Percentiles rank a stretch among this genome's conserved stretches.
phyloP scores from a whole-genome alignment of 1,140 invertebrate genomes.

The Scaptodrosophila lebanonensis region DNA sequence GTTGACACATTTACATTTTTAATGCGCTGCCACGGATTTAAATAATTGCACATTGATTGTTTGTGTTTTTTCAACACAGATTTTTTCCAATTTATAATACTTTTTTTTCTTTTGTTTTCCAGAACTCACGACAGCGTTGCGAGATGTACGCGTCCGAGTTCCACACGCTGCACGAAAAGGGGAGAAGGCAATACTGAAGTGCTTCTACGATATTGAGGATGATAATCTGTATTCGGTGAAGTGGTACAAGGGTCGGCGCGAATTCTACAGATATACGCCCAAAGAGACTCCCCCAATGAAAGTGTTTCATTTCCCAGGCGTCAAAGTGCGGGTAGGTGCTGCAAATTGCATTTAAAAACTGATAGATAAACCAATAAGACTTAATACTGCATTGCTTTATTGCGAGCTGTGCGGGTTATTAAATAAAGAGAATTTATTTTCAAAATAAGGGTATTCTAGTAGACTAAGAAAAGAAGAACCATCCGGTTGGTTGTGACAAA shows the following conservation, averaged over 20 bases:
- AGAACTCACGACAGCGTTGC: conserved; percentile 76
- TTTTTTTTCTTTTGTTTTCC: conserved; percentile 13
- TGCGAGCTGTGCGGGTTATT: too few species aligned
- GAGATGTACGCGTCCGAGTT: conserved; percentile 82
- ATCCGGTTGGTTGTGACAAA: too few species aligned
- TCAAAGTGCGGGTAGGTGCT: conserved; percentile 85
- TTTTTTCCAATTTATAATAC: conserved; percentile 12
- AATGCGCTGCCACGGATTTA: conserved; percentile 10
- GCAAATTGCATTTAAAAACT: background rate
- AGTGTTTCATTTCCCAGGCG: conserved; percentile 84
- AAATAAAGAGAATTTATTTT: too few species aligned
- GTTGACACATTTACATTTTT: conserved; percentile 36
- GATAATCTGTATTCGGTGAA: conserved; percentile 88
- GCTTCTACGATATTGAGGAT: conserved; percentile 87
- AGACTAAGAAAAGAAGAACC: too few species aligned
- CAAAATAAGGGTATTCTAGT: too few species aligned
- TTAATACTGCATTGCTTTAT: too few species aligned
- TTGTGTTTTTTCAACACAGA: conserved; percentile 17
- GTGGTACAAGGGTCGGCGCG: conserved; percentile 88
- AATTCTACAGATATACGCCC: conserved; percentile 88
- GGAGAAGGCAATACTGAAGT: conserved; percentile 82
- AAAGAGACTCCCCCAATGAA: conserved; percentile 85
- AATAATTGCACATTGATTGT: conserved; percentile 42
- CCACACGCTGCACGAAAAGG: conserved; percentile 83
- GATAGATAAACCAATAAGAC: background rate